Percentiles rank a stretch among this genome's conserved stretches.
These are phyloP conservation scores for Melopsittacus undulatus DNA, from an alignment of 2,797 vertebrate species.

Conservation along the genomic window DNA sequence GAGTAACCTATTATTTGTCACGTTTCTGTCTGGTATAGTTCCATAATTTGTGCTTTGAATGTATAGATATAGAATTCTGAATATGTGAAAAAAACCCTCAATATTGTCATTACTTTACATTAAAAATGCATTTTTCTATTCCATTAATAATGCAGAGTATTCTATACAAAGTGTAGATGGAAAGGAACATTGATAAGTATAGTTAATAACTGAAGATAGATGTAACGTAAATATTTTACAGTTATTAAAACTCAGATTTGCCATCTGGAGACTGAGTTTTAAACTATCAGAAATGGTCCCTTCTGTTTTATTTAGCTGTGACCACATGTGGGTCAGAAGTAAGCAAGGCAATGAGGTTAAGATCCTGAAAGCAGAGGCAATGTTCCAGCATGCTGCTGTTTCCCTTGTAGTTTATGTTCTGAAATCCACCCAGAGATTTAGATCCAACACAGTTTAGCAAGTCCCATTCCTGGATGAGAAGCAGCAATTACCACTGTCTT, in stretches of 20 bases:
- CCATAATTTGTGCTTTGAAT: background rate
- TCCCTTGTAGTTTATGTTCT: background rate
- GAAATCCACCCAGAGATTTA: background rate
- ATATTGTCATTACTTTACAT: background rate
- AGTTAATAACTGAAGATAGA: background rate
- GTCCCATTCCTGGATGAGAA: background rate
- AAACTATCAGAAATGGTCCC: background rate
- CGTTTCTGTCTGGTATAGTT: background rate
- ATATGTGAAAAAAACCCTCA: background rate
- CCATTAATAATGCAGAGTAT: background rate
- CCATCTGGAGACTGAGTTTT: background rate
- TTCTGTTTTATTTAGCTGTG: background rate
- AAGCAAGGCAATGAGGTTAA: background rate
- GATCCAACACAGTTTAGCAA: background rate
- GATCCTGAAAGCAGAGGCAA: background rate
- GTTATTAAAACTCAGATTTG: background rate
- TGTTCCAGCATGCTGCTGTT: background rate
- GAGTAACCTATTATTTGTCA: background rate
- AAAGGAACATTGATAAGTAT: background rate
- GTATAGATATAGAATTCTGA: background rate
- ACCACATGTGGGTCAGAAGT: background rate
- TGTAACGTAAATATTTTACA: background rate
- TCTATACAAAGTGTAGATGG: background rate
- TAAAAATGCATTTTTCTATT: background rate
- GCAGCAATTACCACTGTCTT: background rate